A percentile compares a stretch with the other conserved stretches of the same genome.
phyloP scores from a whole-genome alignment of 1,140 invertebrate genomes.

The Zaprionus capensis region DNA sequence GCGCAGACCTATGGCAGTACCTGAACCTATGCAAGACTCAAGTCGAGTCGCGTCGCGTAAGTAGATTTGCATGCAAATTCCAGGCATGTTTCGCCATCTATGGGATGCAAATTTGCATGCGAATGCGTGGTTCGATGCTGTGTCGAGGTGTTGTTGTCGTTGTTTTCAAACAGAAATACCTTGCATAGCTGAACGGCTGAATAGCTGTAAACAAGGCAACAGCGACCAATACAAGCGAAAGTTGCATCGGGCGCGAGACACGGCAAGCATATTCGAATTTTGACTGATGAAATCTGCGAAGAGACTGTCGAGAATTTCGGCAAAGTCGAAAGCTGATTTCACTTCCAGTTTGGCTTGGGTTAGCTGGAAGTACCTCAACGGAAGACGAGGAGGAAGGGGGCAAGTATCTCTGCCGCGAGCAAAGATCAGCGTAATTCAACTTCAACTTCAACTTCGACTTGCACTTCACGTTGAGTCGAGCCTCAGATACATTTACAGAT shows the following conservation, averaged over 20 bases:
- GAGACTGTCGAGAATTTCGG: conserved; percentile 50
- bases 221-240: conserved; percentile 45
- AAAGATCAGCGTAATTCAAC: conserved; percentile 62
- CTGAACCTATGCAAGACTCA: conserved; percentile 1
- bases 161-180: conserved; percentile 39
- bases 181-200: conserved; percentile 22
- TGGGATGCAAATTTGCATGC: conserved; percentile 37
- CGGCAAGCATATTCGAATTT: conserved; percentile 29
- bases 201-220: conserved; percentile 12
- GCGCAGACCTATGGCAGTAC: conserved; percentile 6
- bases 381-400: not conserved
- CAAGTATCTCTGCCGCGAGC: conserved; percentile 24
- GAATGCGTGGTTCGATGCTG: conserved; percentile 16
- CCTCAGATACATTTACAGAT: conserved; percentile 17
- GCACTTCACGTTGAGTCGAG: conserved; percentile 16
- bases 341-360: conserved; percentile 56
- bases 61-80: conserved; percentile 46
- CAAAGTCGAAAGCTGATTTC: conserved; percentile 47
- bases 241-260: conserved; percentile 16
- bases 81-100: conserved; percentile 25
- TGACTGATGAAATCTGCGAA: conserved; percentile 46
- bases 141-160: conserved; percentile 12
- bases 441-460: conserved; percentile 41
- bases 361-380: conserved; percentile 1
- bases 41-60: conserved; percentile 10